phyloP scores from a whole-genome alignment of 2,113 vertebrate genomes.

The Panthera tigris region DNA sequence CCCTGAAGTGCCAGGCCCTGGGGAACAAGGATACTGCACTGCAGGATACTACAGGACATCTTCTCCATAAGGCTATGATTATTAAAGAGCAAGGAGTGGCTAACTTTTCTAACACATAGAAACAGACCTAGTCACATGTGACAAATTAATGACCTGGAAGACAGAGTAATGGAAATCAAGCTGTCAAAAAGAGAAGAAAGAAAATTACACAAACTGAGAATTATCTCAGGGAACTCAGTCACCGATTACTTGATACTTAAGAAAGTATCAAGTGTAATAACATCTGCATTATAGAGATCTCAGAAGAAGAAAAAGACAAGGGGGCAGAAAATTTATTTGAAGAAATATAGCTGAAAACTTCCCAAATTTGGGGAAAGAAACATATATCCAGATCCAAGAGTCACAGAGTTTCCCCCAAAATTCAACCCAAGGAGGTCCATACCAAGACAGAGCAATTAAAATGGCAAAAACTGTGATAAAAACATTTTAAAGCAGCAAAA shows the following conservation, averaged over 20 bases:
- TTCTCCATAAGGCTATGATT: not conserved
- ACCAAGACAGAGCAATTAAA: not conserved
- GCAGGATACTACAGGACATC: not conserved
- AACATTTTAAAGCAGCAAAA: not conserved
- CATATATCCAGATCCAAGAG: not conserved
- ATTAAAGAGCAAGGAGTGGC: not conserved
- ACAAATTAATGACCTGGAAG: not conserved
- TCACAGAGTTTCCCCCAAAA: not conserved
- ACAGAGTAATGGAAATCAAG: not conserved
- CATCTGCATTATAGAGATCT: not conserved
- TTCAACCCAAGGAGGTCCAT: not conserved
- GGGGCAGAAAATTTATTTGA: not conserved
- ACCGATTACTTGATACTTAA: not conserved
- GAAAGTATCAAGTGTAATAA: not conserved
- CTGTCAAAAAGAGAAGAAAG: not conserved
- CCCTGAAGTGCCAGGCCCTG: not conserved
- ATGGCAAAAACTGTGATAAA: not conserved
- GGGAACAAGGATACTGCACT: not conserved
- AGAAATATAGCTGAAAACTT: not conserved
- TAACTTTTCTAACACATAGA: not conserved
- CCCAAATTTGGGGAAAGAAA: not conserved
- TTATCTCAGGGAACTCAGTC: not conserved
- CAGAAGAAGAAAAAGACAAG: not conserved
- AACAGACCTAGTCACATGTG: not conserved
- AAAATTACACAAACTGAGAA: not conserved